Conservation (phyloP, 2,113 vertebrate genomes). For the Atractosteus spatula region DNA sequence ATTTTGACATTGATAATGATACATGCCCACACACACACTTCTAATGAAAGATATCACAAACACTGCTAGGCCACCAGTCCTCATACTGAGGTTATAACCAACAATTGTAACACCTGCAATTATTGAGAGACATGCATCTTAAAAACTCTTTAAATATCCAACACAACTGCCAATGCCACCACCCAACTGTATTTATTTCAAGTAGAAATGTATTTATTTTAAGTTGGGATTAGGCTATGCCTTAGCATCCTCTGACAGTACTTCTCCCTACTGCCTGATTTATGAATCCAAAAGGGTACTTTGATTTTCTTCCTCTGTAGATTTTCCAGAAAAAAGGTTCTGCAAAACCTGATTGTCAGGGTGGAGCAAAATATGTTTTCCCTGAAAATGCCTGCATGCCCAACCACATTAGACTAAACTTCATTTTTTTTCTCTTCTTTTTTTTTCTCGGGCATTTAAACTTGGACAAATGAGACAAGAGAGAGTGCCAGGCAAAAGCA, state of each 20-base stretch:
- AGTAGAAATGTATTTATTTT: too few relatives aligned
- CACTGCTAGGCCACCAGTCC: too few relatives aligned
- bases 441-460: slow-evolving; percentile 29
- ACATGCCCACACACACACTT: too few relatives aligned
- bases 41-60: too few relatives aligned
- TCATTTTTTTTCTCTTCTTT: slow-evolving; percentile 18
- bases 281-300: slow-evolving; percentile 15
- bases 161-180: too few relatives aligned
- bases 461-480: slow-evolving; percentile 24
- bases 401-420: slow-evolving; percentile 32
- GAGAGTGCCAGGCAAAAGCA: slow-evolving; percentile 7
- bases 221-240: too few relatives aligned
- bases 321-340: slow-evolving; percentile 22
- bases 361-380: not conserved
- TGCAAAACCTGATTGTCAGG: slow-evolving; percentile 10
- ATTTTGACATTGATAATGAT: too few relatives aligned
- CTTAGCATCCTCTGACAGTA: slow-evolving; percentile 2
- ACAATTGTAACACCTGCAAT: too few relatives aligned
- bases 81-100: too few relatives aligned
- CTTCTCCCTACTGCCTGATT: slow-evolving; percentile 22
- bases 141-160: too few relatives aligned
- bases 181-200: too few relatives aligned
- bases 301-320: slow-evolving; percentile 20
- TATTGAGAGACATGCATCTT: too few relatives aligned
- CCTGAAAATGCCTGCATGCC: not conserved